phyloP scores from a whole-genome alignment of 2,888 invertebrate genomes.

The Campoplex nolae region DNA sequence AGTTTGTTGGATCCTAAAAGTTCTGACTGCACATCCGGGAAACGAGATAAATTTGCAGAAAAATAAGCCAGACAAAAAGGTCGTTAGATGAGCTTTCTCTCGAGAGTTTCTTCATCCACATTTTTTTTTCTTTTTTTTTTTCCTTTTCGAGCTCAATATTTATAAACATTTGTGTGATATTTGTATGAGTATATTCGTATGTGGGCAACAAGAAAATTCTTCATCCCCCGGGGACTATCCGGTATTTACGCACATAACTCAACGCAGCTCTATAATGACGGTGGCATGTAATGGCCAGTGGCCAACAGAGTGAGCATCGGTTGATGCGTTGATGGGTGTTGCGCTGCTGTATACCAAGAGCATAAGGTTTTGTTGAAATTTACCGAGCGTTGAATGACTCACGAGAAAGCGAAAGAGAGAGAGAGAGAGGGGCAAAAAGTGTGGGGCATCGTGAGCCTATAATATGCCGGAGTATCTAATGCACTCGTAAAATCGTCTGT shows the following conservation, averaged over 20 bases:
- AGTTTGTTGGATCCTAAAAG: background rate
- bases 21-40: background rate
- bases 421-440: slow-evolving; percentile 24
- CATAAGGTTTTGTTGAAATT: slow-evolving; percentile 62
- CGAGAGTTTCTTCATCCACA: slow-evolving; percentile 7
- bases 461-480: slow-evolving; percentile 45
- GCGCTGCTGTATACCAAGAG: slow-evolving; percentile 43
- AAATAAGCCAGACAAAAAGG: slow-evolving; percentile 4
- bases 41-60: slow-evolving; percentile 21
- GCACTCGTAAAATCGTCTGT: slow-evolving; percentile 50
- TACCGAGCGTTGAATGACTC: slow-evolving; percentile 58
- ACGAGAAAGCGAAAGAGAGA: slow-evolving; percentile 6
- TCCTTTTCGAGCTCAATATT: background rate
- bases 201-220: slow-evolving; percentile 30
- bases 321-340: slow-evolving; percentile 62
- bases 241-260: slow-evolving; percentile 59
- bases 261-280: slow-evolving; percentile 50
- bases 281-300: slow-evolving; percentile 45
- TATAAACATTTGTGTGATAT: background rate
- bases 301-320: slow-evolving; percentile 55
- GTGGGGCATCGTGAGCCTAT: slow-evolving; percentile 43
- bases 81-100: slow-evolving; percentile 36
- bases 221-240: slow-evolving; percentile 51
- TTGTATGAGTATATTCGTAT: background rate
- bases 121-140: slow-evolving; percentile 10